A percentile compares a stretch with the other conserved stretches of the same genome.
Evolutionary conservation across 2,888 invertebrate species (phyloP).

Genomic region (Agriopis leucophaearia): DNA sequence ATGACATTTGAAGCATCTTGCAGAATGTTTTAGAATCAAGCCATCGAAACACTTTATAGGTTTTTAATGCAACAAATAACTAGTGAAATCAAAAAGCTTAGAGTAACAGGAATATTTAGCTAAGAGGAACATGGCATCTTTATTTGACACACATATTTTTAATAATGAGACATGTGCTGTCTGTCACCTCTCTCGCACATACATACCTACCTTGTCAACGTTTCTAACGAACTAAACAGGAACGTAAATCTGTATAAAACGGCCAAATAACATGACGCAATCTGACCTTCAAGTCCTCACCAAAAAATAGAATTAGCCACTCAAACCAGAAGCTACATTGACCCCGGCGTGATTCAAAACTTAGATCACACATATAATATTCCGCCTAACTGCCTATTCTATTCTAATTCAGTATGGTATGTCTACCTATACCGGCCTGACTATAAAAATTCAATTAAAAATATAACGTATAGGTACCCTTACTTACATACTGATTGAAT

Average conservation of each 20-base stretch:
- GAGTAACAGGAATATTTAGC: too few species aligned
- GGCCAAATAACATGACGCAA: slow-evolving; percentile 61
- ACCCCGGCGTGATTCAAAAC: slow-evolving; percentile 64
- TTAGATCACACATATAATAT: slow-evolving; percentile 54
- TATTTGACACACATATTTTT: slow-evolving; percentile 1
- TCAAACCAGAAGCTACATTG: slow-evolving; percentile 62
- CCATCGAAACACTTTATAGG: too few species aligned
- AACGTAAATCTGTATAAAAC: slow-evolving; percentile 43
- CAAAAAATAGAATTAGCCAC: slow-evolving; percentile 63
- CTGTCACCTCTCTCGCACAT: slow-evolving; percentile 21
- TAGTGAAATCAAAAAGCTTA: too few species aligned
- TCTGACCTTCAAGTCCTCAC: slow-evolving; percentile 64
- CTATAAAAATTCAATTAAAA: background rate
- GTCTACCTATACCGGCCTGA: background rate
- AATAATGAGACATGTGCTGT: slow-evolving; percentile 8
- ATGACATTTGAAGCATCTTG: too few species aligned
- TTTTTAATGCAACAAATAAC: too few species aligned
- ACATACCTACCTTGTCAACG: background rate
- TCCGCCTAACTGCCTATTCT: slow-evolving; percentile 38
- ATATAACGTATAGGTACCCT: too few species aligned
- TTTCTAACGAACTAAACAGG: slow-evolving; percentile 30
- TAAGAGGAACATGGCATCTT: background rate
- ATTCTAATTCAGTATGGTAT: slow-evolving; percentile 37
- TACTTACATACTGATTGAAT: background rate
- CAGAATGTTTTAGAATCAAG: too few species aligned